Evolutionary conservation across 2,113 vertebrate genomes (phyloP).

Genomic region (Phaethornis superciliosus): DNA sequence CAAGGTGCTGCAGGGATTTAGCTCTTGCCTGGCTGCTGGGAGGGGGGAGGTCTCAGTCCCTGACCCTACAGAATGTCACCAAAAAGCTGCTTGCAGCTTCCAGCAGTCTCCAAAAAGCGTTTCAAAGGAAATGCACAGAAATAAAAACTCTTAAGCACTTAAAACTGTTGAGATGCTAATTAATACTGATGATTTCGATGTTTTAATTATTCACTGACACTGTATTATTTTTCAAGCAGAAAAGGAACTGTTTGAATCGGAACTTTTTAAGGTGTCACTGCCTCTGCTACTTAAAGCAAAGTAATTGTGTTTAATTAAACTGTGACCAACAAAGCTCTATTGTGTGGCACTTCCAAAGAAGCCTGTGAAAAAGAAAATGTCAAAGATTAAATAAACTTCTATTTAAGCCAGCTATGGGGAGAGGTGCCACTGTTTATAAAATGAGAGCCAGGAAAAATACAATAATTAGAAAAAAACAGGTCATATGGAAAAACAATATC

Average conservation of each 20-base stretch:
- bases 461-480: conserved; percentile 54
- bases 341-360: conserved; percentile 52
- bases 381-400: conserved; percentile 31
- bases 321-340: conserved; percentile 71
- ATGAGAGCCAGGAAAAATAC: conserved; percentile 71
- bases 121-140: not conserved
- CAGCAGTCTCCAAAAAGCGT: not conserved
- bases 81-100: not conserved
- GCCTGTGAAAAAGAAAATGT: conserved; percentile 53
- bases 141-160: not conserved
- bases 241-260: not conserved
- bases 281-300: conserved; percentile 40
- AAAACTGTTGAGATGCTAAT: conserved; percentile 7
- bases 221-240: conserved; percentile 20
- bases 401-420: conserved; percentile 31
- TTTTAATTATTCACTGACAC: conserved; percentile 24
- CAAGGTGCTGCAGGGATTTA: fast-evolving
- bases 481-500: conserved; percentile 71
- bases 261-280: conserved; percentile 19
- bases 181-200: conserved; percentile 2
- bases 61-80: not conserved
- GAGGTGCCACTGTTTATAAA: conserved; percentile 50
- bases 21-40: not conserved
- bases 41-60: not conserved
- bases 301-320: conserved; percentile 49